Base-by-base conservation (phyloP, 1,140 invertebrate genomes). In the Lerema accius region DNA sequence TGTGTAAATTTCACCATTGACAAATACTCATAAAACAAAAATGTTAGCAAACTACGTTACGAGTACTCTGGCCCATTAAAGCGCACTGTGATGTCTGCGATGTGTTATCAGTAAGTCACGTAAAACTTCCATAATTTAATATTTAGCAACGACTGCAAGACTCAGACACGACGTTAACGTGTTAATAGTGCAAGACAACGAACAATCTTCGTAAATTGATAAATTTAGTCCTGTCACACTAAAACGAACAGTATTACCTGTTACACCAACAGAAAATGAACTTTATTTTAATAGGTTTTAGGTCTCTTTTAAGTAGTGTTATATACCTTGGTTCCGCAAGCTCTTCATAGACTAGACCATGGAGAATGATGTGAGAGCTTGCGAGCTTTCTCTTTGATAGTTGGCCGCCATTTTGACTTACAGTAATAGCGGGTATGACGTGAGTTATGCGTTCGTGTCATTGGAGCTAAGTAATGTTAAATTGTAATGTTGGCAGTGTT, bases 331-430 rank as follows among this genome's bases (percentile, higher is more conserved):
- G 63, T 82, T 78, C 78, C 56, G 79, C 72, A 72, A 81, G 72
- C 70, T 67, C 67, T 66, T 69, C 76, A 79, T 81, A 82, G 80
- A 82, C 75, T 78, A 83, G 69, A 81, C 79, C 81, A 83, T 73
- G 77, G 84, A 90, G 86, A 88, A 90, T 90, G 84, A 88, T 90
- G 84, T 86, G 87, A 88, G 85, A 86, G 82, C 77, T 78, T 63
- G 77, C 78, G 71, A 79, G 84, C 87, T 90, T 90, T 90, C 87
- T 82, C 87, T 90, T 86, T 90, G 85, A 90, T 88, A 86, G 76
- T 79, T 82, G 69, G 59, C 86, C 87, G 87, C 87, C 84, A 88
- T 87, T 90, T 87, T 90, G 84, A 90, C 68, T 88, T 90, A 88
- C 86, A 86, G 78, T 88, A 87, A 90, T 90, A 83, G 84, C 63